Base-by-base conservation (phyloP, 1,140 invertebrate species). In the Microplitis demolitor region DNA sequence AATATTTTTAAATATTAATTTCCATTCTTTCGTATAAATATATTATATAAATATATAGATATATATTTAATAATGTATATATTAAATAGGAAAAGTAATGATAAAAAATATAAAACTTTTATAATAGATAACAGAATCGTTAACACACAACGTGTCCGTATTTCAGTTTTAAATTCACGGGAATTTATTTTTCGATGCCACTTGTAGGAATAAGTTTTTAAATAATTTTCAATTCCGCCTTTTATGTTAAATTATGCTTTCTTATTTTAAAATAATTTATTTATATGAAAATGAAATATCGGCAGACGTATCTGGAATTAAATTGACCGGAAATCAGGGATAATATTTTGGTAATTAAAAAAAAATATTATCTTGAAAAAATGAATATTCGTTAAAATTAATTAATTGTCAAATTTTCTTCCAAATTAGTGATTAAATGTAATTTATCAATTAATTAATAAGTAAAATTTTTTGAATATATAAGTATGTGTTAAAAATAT, bases 1-100 rank as follows among this genome's bases (percentile, higher is more conserved):
- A 75, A 81, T 82, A 82, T 84, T 83, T 83, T 81, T 76, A 81
- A 81, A 78, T 82, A 80, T 84, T 84, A 80, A 79, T 85, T 85
- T 84, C 79, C 76, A 83, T 79, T 82, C 78, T 83, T 78, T 80
- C 73, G 73, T 71, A 68, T 24, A 24, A 0, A 24, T 24, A 66
- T 69, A 76, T 73, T 72, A 69, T 79, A 51, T 72, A 35, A 64
- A 67, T 31, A 67, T 61, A 53, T 35, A 64, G 61, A 35, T 45
- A 45, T 45, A 72, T 80, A 79, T 73, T 76, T 78, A 75, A 72
- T 58, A 72, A 69, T 60, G 34, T 74, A 16, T 66, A 71, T 63
- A 74, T 70, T 60, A 24, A 66, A 76, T 53, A 67, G 71, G 72
- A 67, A 60, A 72, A 56, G 70, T 75, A 76, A 62, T 54, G 71